Evolutionary conservation across 2,797 vertebrate genomes (phyloP), one percentile per base, ranked within the genome.

Genomic region (Lepus townsendii): DNA sequence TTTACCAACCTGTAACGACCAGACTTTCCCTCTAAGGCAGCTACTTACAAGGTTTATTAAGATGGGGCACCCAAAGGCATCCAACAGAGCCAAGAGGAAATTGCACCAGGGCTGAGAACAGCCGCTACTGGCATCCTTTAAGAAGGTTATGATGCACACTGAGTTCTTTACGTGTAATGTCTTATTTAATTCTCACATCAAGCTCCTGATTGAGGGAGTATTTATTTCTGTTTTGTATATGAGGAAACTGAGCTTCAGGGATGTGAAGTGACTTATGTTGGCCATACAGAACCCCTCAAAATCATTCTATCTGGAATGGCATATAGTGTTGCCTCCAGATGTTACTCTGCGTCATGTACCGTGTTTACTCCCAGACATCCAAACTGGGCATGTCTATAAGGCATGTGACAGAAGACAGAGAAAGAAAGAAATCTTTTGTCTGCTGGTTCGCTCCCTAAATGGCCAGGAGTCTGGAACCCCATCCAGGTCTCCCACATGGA

Each of bases 201-300:
- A 1, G 2, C 27, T 87, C 63, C n/a, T 88, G 32, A 88, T 27
- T 26, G 65, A 57, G 12, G 65, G 27, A 38, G 27, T 66, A 26
- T 65, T 83, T 76, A 75, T 83, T 90, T 82, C 47, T 60, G 68
- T 63, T 75, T 85, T 83, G 42, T 4, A 47, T 62, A 60, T 83
- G 83, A 95, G 82, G 84, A 95, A 89, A 77, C 72, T 76, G 90
- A 93, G 76, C 11, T 24, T 68, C 9, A 30, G 26, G 35, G 38
- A 73, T 83, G 16, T 78, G 24, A 88, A 95, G 11, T 26, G 19
- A 92, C 60, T 88, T 84, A 30, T 87, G 78, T 35, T n/a, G 17
- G n/a, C 62, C 66, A 63, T 20, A 57, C 35, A 42, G 63, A 78
- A 17, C 22, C 68, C 38, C n/a, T 73, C 72, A 24, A 82, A 75